phyloP scores from a whole-genome alignment of 2,888 invertebrate species.

The Dermolepida albohirtum region DNA sequence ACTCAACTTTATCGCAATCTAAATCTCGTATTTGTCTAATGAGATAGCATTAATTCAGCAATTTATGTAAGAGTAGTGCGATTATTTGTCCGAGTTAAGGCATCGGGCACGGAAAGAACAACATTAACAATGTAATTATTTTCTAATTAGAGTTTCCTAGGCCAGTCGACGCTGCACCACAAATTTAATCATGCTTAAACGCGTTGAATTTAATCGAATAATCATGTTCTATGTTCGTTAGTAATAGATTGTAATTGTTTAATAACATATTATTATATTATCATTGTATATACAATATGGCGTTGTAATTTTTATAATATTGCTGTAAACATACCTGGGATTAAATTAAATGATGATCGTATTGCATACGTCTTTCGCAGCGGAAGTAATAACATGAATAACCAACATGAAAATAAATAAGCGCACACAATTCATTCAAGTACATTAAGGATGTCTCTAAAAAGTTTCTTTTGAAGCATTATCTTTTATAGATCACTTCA shows the following conservation, averaged over 20 bases:
- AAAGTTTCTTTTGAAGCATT: too few species aligned
- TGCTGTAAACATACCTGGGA: background rate
- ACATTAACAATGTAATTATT: conserved; percentile 20
- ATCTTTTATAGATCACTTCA: too few species aligned
- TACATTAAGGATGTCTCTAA: too few species aligned
- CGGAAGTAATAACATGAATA: too few species aligned
- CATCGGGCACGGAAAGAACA: background rate
- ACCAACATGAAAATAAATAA: too few species aligned
- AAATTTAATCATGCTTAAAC: conserved; percentile 23
- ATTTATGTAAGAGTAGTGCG: conserved; percentile 8
- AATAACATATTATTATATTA: conserved; percentile 17
- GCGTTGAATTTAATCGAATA: conserved; percentile 12
- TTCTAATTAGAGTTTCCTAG: conserved; percentile 14
- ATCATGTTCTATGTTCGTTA: conserved; percentile 17
- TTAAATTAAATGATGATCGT: background rate
- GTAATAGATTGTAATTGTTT: conserved; percentile 19
- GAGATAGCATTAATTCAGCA: conserved; percentile 7
- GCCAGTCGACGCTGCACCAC: conserved; percentile 3
- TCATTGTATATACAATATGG: conserved; percentile 2
- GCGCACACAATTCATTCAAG: too few species aligned
- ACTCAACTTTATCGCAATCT: background rate
- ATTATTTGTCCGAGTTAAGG: conserved; percentile 17
- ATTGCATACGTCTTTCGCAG: too few species aligned
- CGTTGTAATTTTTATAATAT: conserved; percentile 11
- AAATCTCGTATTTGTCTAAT: conserved; percentile 12